A percentile compares a stretch with the other conserved stretches of the same genome.
phyloP scores from a whole-genome alignment of 2,888 invertebrate species.

The Anodontia alba region DNA sequence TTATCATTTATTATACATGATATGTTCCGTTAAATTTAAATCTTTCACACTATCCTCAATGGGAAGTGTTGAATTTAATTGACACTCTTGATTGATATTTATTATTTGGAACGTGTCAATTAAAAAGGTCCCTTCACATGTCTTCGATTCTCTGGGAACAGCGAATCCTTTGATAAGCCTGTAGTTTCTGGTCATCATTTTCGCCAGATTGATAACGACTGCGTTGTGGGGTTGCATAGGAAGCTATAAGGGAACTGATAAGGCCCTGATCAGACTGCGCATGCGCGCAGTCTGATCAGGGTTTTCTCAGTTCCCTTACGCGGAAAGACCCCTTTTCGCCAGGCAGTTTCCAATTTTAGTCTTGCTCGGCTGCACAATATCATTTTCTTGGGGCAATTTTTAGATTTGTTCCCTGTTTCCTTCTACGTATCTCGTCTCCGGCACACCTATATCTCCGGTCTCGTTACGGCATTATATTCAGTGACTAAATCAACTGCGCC shows the following conservation, averaged over 20 bases:
- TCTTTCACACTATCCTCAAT: background rate
- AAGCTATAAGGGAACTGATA: no score
- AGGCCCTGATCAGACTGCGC: no score
- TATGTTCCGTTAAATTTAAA: slow-evolving; percentile 3
- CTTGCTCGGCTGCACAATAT: background rate
- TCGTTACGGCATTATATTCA: background rate
- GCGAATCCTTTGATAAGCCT: no score
- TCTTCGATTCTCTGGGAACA: no score
- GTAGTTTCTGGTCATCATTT: no score
- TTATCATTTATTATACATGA: background rate
- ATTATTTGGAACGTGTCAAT: background rate
- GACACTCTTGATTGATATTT: slow-evolving; percentile 9
- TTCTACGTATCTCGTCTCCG: background rate
- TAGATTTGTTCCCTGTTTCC: background rate
- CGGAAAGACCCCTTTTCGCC: no score
- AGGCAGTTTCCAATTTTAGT: slow-evolving; percentile 8
- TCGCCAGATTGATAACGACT: no score
- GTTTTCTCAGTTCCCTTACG: no score
- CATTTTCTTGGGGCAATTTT: background rate
- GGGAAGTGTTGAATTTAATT: slow-evolving; percentile 16
- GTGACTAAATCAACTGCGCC: background rate
- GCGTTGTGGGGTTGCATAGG: no score
- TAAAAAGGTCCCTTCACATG: background rate
- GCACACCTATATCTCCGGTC: background rate
- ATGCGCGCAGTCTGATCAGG: no score